Base-by-base conservation (phyloP, 2,888 invertebrate species). In the Baronia brevicornis region DNA sequence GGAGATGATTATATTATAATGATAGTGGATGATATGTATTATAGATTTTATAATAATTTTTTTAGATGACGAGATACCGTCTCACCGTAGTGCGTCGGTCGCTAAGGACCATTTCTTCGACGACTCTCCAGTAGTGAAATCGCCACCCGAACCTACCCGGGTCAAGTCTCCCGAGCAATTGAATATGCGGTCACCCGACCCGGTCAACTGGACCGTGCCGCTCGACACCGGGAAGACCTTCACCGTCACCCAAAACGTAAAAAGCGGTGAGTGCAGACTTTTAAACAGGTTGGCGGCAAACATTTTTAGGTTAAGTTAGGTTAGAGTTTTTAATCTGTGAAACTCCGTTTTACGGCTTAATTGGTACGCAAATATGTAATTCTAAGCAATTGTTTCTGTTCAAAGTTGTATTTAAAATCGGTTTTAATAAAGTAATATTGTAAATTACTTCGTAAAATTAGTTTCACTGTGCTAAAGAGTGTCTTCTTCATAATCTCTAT, bases 141-240 rank as follows among this genome's bases (percentile, higher is more conserved):
- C 95, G 9, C 96, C 96, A 0, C 95, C 96, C 25, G 96, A 96
- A 63, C 95, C 96, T 23, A 96, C 96, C 24, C 86, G 96, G 58
- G 95, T 96, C 40, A 96, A 96, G 77, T 95, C 95, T 5, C 96
- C 96, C 1, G 96, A 96, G 66, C 94, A 95, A 72, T 93, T 95
- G 78, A 90, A 95, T 67, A 94, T 95, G 91, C 88, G 94, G 49
- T 95, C 95, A 9, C 96, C 96, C 6, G 96, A 96, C 79, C 96
- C 96, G 29, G 96, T 96, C 56, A 95, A 95, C 79, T 96, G 96
- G 96, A 96, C 95, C 28, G 95, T 96, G 39, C 95, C 96, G 32
- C 86, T 96, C 60, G 96, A 96, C 77, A 96, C 95, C 48, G 95
- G 95, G 54, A 95, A 95, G 86, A 95, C 94, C 20, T 95, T 95